Evolutionary conservation across 2,113 vertebrate species (phyloP), one percentile per base, ranked within the genome.

Genomic region (Nipponia nippon): DNA sequence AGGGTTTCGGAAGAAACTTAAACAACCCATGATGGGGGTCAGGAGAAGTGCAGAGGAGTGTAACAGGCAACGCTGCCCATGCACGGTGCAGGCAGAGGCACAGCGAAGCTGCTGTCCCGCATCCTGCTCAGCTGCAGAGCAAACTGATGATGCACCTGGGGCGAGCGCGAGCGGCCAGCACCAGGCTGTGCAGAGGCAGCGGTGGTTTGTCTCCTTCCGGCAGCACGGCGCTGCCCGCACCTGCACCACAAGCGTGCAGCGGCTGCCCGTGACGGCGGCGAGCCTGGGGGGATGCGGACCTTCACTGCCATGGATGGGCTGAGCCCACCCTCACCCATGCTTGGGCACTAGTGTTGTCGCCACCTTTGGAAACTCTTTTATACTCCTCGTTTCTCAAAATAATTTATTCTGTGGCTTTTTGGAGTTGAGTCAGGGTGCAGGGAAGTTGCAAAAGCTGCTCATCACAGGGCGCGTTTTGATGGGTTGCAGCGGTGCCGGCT

Each of bases 141-240:
- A 26, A 47, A 14, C 8, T 8, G 52, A 46, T 2, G 6, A 16
- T 1, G n/a, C 59, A 1, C 7, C 53, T 2, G 2, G 32, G 32
- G 25, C 0, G 7, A 55, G 30, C 16, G 6, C 6, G 10, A 36
- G n/a, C 5, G 4, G 27, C 1, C 15, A 12, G 1, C 17, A 13
- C 0, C 17, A 23, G 58, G 53, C 61, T 55, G 42, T 10, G 46
- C 46, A 19, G 11, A 20, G 27, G n/a, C 80, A 38, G 59, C 6
- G 5, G n/a, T 0, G 15, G 4, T 25, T 83, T 27, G 11, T 16
- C 23, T 34, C 65, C 34, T 65, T 6, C 80, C 38, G 15, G 22
- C 69, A 40, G 47, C 36, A 7, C 13, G 6, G 27, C 11, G 3
- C 40, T 71, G 62, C 56, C 49, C 13, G 2, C 6, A 7, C 30